These are phyloP conservation scores for Catalaphyllia jardinei DNA, from an alignment of 64 coral and sea anemone genomes.

Conservation along the genomic window DNA sequence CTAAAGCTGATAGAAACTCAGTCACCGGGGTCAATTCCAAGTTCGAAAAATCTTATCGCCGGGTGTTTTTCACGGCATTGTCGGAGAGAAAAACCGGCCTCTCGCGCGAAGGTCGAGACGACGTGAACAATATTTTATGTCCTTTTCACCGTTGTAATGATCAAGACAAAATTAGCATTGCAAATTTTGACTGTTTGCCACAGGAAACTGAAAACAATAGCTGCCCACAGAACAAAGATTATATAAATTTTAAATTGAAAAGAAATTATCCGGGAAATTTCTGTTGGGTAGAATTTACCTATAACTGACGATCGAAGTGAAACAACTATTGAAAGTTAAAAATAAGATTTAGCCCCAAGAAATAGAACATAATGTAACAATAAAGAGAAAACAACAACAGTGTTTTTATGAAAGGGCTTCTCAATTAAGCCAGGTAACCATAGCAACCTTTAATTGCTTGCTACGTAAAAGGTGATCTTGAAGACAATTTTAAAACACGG, in stretches of 20 bases:
- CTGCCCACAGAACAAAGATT: not conserved
- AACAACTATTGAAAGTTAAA: no score
- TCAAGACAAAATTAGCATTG: conserved; percentile 23
- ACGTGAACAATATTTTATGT: not conserved
- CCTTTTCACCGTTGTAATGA: conserved; percentile 4
- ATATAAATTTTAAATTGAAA: conserved; percentile 7
- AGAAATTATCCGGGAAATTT: not conserved
- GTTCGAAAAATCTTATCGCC: not conserved
- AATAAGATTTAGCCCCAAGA: no score
- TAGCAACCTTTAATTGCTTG: not conserved
- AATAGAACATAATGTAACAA: not conserved
- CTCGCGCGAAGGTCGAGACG: not conserved
- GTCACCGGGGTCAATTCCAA: no score
- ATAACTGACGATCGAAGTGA: not conserved
- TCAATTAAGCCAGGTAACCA: not conserved
- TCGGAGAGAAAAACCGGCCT: not conserved
- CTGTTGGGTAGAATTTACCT: not conserved
- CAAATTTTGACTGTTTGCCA: conserved; percentile 14
- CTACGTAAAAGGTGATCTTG: not conserved
- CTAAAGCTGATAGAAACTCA: not conserved
- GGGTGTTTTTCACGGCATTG: not conserved
- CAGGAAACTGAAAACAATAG: not conserved
- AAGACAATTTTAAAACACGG: no score
- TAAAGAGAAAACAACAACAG: not conserved
- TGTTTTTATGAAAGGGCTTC: no score